Conservation (phyloP, 2,113 vertebrate genomes). For the Dicrurus megarhynchus region DNA sequence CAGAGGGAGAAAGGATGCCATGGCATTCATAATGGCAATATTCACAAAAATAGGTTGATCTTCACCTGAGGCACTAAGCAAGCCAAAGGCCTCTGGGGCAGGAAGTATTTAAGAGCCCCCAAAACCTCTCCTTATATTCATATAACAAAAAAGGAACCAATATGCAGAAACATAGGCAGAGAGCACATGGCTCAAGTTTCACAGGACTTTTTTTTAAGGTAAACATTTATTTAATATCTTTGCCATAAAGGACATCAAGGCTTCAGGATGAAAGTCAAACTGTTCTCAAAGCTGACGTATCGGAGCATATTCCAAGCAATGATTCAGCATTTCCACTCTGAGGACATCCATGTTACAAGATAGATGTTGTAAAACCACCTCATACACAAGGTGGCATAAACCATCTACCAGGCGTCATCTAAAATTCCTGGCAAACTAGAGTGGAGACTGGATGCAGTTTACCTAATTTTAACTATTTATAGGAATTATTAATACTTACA, state of each 20-base stretch:
- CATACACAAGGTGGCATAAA: neutral
- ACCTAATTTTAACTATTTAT: neutral
- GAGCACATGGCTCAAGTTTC: neutral
- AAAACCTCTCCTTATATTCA: neutral
- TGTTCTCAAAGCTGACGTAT: neutral
- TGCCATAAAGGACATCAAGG: neutral
- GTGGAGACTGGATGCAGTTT: neutral
- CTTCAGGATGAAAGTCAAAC: neutral
- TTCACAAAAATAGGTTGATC: neutral
- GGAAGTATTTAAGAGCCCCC: neutral
- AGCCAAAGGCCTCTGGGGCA: neutral
- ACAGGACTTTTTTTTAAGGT: neutral
- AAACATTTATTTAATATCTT: neutral
- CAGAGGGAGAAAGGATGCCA: neutral
- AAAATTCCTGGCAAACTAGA: neutral
- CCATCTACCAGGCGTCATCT: neutral
- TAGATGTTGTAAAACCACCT: neutral
- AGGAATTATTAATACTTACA: neutral
- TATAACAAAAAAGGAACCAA: neutral
- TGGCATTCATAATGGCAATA: neutral
- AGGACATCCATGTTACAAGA: neutral
- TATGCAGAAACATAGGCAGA: neutral
- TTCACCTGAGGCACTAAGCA: neutral
- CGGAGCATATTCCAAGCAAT: neutral
- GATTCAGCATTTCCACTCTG: constrained; percentile 10